Conservation (phyloP, 2,888 invertebrate species). For the Mystacides longicornis region DNA sequence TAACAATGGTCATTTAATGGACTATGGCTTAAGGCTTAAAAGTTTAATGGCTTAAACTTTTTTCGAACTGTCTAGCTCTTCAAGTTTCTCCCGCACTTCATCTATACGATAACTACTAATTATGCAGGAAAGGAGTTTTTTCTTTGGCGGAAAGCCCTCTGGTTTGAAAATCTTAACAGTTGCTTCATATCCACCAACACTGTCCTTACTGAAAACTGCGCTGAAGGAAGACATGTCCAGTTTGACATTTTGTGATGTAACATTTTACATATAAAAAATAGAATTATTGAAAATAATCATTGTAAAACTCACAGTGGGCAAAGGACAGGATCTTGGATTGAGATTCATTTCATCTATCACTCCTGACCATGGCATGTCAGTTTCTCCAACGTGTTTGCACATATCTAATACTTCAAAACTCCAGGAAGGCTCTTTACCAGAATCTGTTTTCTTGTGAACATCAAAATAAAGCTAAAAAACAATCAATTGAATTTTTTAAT, state of each 20-base stretch:
- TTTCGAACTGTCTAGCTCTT: too few species aligned
- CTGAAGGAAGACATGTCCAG: slow-evolving; percentile 31
- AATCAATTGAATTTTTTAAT: too few species aligned
- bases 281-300: too few species aligned
- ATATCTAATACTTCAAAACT: slow-evolving; percentile 29
- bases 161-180: slow-evolving; percentile 15
- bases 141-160: slow-evolving; percentile 11
- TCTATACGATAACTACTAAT: slow-evolving; percentile 12
- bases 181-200: slow-evolving; percentile 29
- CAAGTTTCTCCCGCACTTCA: slow-evolving; percentile 20
- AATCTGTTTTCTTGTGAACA: neutral
- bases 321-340: slow-evolving; percentile 34
- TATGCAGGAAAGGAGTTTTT: slow-evolving; percentile 8
- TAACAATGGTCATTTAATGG: too few species aligned
- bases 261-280: too few species aligned
- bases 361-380: slow-evolving; percentile 35
- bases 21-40: too few species aligned
- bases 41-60: too few species aligned
- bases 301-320: slow-evolving; percentile 35
- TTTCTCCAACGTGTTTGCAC: slow-evolving; percentile 32
- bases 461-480: neutral
- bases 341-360: slow-evolving; percentile 30
- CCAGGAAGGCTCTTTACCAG: slow-evolving; percentile 33
- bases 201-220: slow-evolving; percentile 31
- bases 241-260: too few species aligned